Conservation (phyloP, 2,113 vertebrate species). For the Brienomyrus brachyistius region DNA sequence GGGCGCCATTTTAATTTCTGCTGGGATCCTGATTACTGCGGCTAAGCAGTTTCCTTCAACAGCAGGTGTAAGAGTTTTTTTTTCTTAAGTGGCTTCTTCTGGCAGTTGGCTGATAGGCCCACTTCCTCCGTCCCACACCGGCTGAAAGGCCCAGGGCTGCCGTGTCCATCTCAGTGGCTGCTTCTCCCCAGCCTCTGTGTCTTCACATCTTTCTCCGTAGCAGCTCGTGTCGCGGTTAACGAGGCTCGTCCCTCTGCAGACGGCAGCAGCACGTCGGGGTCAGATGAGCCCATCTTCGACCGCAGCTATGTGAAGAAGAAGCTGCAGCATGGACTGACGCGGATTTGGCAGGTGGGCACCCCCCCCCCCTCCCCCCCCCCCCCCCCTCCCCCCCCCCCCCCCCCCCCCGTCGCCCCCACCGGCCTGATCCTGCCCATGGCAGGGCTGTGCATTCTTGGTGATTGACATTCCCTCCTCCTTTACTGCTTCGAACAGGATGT, state of each 20-base stretch:
- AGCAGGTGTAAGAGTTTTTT: background rate
- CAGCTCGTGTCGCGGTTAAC: background rate
- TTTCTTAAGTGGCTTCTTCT: background rate
- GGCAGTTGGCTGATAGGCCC: background rate
- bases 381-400: no score
- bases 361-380: background rate
- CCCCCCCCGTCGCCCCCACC: no score
- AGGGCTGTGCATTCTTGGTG: background rate
- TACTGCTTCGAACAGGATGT: constrained; percentile 71
- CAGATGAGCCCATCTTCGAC: constrained; percentile 79
- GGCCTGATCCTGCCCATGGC: background rate
- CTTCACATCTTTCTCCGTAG: background rate
- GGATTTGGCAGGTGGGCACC: constrained; percentile 91
- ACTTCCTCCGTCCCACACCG: background rate
- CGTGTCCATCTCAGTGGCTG: background rate
- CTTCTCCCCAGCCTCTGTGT: background rate
- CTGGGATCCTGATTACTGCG: background rate
- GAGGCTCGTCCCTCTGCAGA: constrained; percentile 36
- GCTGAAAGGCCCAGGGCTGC: background rate
- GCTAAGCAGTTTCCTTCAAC: background rate
- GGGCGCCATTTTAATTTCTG: background rate
- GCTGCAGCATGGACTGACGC: constrained; percentile 85
- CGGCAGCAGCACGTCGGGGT: constrained; percentile 41
- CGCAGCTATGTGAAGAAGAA: constrained; percentile 97
- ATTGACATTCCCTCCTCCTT: background rate